Evolutionary conservation across 2,113 vertebrate species (phyloP).

Genomic region (Xenopus borealis): DNA sequence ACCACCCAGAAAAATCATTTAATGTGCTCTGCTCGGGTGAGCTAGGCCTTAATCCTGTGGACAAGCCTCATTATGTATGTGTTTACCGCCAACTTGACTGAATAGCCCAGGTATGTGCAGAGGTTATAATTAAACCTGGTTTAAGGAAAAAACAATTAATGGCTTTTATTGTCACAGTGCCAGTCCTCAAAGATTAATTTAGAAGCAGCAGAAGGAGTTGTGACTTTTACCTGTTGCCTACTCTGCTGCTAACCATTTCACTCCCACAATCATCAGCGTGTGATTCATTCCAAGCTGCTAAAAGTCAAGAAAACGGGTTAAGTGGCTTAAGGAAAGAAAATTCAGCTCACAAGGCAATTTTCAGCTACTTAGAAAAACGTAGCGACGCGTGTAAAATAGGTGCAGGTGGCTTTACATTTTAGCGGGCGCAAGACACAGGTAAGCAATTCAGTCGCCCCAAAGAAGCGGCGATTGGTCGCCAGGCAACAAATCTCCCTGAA

Average conservation of each 20-base stretch:
- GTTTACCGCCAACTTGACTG: neutral
- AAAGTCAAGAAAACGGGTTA: neutral
- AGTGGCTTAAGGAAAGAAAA: neutral
- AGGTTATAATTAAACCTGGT: conserved; percentile 10
- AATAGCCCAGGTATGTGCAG: conserved; percentile 2
- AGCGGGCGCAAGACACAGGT: no score
- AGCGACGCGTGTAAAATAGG: no score
- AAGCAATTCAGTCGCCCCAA: no score
- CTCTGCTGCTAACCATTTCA: neutral
- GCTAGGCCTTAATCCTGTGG: neutral
- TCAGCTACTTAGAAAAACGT: no score
- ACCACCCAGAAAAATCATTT: neutral
- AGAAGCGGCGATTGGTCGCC: no score
- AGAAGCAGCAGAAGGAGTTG: neutral
- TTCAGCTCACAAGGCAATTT: no score
- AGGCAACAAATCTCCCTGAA: no score
- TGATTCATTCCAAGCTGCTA: neutral
- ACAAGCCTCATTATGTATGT: conserved; percentile 8
- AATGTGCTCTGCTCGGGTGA: neutral
- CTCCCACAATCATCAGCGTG: neutral
- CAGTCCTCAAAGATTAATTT: conserved; percentile 8
- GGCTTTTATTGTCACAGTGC: conserved; percentile 3
- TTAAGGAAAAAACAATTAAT: conserved; percentile 4
- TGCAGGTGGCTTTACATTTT: no score
- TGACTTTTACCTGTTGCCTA: conserved; percentile 6